A percentile compares a stretch with the other conserved stretches of the same genome.
Evolutionary conservation across 2,888 invertebrate genomes (phyloP).

Genomic region (Drosophila demipolita): DNA sequence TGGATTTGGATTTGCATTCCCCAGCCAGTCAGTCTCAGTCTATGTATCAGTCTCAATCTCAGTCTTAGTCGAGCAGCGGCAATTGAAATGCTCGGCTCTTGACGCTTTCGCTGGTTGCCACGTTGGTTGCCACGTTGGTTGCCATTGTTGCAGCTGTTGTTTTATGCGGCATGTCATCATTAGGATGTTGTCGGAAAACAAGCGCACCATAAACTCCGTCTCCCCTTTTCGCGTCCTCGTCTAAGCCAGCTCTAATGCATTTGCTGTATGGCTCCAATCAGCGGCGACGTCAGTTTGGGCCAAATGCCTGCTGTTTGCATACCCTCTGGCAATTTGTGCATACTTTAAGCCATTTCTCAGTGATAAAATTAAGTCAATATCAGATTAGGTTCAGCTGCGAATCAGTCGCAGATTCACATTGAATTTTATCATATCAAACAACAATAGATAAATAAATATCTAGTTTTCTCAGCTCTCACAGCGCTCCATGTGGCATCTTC

Average conservation of each 20-base stretch:
- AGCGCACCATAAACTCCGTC: constrained; percentile 57
- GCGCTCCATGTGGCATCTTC: neutral
- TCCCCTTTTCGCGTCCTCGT: constrained; percentile 13
- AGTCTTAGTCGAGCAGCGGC: constrained; percentile 33
- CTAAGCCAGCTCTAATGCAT: constrained; percentile 66
- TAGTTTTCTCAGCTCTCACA: neutral
- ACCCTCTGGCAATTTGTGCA: constrained; percentile 17
- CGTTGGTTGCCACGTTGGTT: constrained; percentile 1
- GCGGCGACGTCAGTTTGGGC: constrained; percentile 37
- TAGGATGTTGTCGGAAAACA: constrained; percentile 64
- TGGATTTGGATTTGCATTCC: neutral
- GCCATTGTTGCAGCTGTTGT: constrained; percentile 38
- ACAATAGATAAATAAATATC: neutral
- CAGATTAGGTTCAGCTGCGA: neutral
- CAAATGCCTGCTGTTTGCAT: constrained; percentile 4
- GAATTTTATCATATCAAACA: neutral
- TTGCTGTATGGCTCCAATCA: constrained; percentile 67
- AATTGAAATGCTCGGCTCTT: constrained; percentile 37
- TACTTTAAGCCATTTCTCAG: neutral
- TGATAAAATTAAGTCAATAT: neutral
- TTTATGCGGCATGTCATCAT: constrained; percentile 69
- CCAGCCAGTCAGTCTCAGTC: neutral
- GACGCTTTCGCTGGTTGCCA: neutral
- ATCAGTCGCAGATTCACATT: neutral
- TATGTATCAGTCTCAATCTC: neutral